Evolutionary conservation across 1,140 invertebrate genomes (phyloP).

Genomic region (Pararge aegeria): DNA sequence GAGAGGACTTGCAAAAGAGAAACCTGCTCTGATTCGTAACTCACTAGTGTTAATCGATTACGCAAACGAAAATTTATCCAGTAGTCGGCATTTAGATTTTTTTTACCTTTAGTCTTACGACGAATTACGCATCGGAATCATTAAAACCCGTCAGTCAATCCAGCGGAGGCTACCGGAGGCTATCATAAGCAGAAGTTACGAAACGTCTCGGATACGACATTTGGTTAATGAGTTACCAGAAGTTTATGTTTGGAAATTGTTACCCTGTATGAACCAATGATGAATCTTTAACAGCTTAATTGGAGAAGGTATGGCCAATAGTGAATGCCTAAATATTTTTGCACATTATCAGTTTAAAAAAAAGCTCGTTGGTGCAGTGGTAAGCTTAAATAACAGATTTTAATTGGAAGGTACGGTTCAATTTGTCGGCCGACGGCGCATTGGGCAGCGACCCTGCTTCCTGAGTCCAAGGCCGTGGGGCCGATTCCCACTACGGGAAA

Average conservation of each 20-base stretch:
- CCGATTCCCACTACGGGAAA: too few species aligned
- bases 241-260: neutral
- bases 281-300: neutral
- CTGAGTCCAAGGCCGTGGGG: too few species aligned
- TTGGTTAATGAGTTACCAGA: neutral
- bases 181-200: neutral
- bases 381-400: too few species aligned
- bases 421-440: too few species aligned
- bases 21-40: conserved; percentile 37
- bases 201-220: neutral
- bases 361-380: too few species aligned
- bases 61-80: conserved; percentile 53
- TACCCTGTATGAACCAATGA: neutral
- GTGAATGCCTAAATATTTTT: too few species aligned
- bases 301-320: neutral
- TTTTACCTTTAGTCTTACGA: conserved; percentile 43
- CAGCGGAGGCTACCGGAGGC: neutral
- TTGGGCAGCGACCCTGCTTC: too few species aligned
- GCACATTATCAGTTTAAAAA: too few species aligned
- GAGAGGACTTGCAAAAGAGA: conserved; percentile 38
- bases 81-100: conserved; percentile 37
- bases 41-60: conserved; percentile 41
- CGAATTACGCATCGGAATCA: conserved; percentile 48
- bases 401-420: too few species aligned
- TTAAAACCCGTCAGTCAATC: conserved; percentile 50